These are phyloP conservation scores for Triops cancriformis DNA, from an alignment of 1,140 invertebrate species.

Conservation along the genomic window DNA sequence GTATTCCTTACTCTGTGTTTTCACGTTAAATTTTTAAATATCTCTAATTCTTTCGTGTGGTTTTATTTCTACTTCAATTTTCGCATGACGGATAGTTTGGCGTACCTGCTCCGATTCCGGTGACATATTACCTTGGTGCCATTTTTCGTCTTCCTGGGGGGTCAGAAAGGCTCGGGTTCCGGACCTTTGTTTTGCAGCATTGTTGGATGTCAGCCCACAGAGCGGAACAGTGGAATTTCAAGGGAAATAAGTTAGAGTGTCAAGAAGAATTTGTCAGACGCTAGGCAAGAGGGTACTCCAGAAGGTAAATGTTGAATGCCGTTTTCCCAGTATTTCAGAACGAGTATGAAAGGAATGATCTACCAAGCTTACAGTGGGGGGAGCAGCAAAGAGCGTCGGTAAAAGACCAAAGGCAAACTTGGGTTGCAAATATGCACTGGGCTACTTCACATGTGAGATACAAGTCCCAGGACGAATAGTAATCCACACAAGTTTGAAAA, in stretches of 20 bases:
- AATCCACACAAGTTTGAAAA: not conserved
- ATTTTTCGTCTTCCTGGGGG: too few relatives aligned
- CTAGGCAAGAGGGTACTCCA: not conserved
- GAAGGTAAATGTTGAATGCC: not conserved
- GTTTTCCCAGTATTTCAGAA: not conserved
- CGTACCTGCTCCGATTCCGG: too few relatives aligned
- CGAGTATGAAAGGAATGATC: not conserved
- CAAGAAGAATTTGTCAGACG: not conserved
- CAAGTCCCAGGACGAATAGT: not conserved
- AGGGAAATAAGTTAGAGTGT: not conserved
- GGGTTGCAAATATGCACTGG: not conserved
- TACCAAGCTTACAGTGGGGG: not conserved
- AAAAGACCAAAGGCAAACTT: constrained; percentile 7
- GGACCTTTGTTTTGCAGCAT: not conserved
- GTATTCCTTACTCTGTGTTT: too few relatives aligned
- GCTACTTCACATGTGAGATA: not conserved
- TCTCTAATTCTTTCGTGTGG: too few relatives aligned
- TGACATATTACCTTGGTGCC: too few relatives aligned
- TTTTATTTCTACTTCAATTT: too few relatives aligned
- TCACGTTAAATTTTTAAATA: too few relatives aligned
- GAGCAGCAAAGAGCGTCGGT: not conserved
- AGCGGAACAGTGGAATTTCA: not conserved
- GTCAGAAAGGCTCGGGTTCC: too few relatives aligned
- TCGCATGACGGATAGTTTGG: too few relatives aligned
- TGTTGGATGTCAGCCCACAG: not conserved